phyloP scores from a whole-genome alignment of 2,888 invertebrate species.

The Ectemnius lituratus region DNA sequence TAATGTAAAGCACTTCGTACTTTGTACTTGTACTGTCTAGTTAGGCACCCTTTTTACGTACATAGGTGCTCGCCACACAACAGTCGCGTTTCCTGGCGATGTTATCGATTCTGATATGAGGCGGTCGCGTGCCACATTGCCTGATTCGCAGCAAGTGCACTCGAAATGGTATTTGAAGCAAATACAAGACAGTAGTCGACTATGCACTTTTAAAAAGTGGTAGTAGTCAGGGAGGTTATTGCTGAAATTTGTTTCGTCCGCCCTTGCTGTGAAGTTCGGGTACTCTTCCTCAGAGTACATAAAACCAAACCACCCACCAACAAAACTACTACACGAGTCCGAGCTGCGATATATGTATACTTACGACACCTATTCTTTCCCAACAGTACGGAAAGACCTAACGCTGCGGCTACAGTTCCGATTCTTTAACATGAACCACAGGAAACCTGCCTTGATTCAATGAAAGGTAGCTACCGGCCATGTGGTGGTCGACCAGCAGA shows the following conservation, averaged over 20 bases:
- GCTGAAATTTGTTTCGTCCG: conserved; percentile 23
- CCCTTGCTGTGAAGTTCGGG: neutral
- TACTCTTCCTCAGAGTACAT: conserved; percentile 14
- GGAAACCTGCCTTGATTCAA: conserved; percentile 92
- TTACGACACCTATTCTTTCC: conserved; percentile 79
- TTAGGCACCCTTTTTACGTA: conserved; percentile 3
- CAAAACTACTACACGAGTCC: conserved; percentile 44
- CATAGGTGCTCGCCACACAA: conserved; percentile 28
- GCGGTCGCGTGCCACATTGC: conserved; percentile 15
- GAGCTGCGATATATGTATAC: conserved; percentile 60
- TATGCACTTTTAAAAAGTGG: neutral
- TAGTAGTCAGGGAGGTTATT: neutral
- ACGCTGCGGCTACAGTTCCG: conserved; percentile 96
- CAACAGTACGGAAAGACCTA: conserved; percentile 97
- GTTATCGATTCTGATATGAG: conserved; percentile 13
- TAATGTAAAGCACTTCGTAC: conserved; percentile 5
- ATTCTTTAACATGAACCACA: conserved; percentile 95
- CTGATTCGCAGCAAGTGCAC: neutral
- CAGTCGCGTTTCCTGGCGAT: conserved; percentile 12
- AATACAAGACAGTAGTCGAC: neutral
- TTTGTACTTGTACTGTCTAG: conserved; percentile 15
- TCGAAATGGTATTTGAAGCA: conserved; percentile 22
- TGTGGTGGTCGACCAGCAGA: conserved; percentile 54
- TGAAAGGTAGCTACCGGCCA: conserved; percentile 79
- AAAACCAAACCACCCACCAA: conserved; percentile 38